A percentile compares a stretch with the other conserved stretches of the same genome.
Evolutionary conservation across 2,888 invertebrate species (phyloP).

Genomic region (Toxonevra muliebris): DNA sequence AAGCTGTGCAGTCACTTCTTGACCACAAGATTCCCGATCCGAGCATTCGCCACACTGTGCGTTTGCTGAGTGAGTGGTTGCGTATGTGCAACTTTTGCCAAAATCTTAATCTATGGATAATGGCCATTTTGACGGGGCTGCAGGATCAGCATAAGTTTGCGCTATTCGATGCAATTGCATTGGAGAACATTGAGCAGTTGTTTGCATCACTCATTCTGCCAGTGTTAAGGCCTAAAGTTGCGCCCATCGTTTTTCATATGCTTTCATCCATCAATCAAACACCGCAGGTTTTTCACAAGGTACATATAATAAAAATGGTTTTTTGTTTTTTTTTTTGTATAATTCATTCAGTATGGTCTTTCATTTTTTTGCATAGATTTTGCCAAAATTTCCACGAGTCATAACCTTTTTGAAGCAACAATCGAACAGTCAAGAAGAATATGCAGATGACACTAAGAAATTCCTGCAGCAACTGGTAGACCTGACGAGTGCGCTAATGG

Average conservation of each 20-base stretch:
- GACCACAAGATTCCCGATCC: conserved; percentile 50
- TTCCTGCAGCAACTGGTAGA: conserved; percentile 72
- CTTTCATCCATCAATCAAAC: conserved; percentile 71
- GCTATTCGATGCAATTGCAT: conserved; percentile 71
- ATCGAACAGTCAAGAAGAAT: conserved; percentile 66
- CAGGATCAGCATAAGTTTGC: conserved; percentile 70
- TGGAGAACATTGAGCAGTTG: conserved; percentile 70
- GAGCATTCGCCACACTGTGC: conserved; percentile 71
- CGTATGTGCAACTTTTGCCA: conserved; percentile 72
- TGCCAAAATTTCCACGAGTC: conserved; percentile 67
- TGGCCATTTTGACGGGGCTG: conserved; percentile 73
- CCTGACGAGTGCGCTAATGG: conserved; percentile 67
- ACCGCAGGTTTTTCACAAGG: conserved; percentile 71
- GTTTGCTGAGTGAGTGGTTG: conserved; percentile 76
- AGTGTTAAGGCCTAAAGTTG: conserved; percentile 68
- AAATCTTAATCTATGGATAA: conserved; percentile 73
- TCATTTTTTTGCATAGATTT: conserved; percentile 56
- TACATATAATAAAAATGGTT: conserved; percentile 47
- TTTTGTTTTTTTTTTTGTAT: not conserved
- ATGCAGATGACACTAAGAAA: conserved; percentile 67
- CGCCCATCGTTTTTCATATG: conserved; percentile 73
- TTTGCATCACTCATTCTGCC: conserved; percentile 70
- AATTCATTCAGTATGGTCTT: conserved; percentile 2
- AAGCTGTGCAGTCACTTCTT: conserved; percentile 57
- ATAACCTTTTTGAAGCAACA: conserved; percentile 69